Evolutionary conservation across 1,140 invertebrate genomes (phyloP).

Genomic region (Zaprionus kolodkinae): DNA sequence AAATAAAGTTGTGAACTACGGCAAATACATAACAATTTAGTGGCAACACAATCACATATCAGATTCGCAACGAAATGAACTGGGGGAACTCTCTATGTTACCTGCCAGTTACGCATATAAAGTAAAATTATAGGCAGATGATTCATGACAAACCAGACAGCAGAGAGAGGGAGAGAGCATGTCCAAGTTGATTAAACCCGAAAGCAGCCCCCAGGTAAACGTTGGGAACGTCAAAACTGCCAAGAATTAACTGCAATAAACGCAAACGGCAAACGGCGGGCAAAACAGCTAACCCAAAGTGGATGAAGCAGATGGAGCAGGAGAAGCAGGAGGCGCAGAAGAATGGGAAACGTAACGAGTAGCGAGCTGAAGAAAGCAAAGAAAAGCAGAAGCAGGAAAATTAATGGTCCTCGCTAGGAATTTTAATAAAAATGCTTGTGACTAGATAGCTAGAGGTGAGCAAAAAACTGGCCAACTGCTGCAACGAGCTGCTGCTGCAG

Average conservation of each 20-base stretch:
- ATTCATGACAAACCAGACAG: background rate
- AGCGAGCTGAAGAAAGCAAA: constrained; percentile 34
- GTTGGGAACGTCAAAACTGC: constrained; percentile 29
- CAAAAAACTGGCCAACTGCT: constrained; percentile 74
- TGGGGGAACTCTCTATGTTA: background rate
- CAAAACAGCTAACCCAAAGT: constrained; percentile 47
- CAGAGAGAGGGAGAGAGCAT: background rate
- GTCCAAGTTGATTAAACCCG: constrained; percentile 11
- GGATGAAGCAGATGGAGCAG: constrained; percentile 12
- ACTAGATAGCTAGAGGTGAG: constrained; percentile 72
- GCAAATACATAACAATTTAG: background rate
- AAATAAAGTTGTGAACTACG: background rate
- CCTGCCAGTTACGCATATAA: background rate
- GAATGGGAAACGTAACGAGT: constrained; percentile 1
- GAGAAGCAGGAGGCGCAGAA: no score
- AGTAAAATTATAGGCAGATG: constrained; percentile 7
- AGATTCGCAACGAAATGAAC: background rate
- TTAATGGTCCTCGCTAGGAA: constrained; percentile 78
- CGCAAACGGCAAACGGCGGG: constrained; percentile 43
- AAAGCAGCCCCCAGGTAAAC: constrained; percentile 9
- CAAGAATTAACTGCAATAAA: constrained; percentile 59
- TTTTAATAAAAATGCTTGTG: constrained; percentile 82
- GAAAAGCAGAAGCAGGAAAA: constrained; percentile 64
- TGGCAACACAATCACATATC: constrained; percentile 2
- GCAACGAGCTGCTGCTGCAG: constrained; percentile 13